phyloP scores from a whole-genome alignment of 2,113 vertebrate species.

The Bungarus multicinctus region DNA sequence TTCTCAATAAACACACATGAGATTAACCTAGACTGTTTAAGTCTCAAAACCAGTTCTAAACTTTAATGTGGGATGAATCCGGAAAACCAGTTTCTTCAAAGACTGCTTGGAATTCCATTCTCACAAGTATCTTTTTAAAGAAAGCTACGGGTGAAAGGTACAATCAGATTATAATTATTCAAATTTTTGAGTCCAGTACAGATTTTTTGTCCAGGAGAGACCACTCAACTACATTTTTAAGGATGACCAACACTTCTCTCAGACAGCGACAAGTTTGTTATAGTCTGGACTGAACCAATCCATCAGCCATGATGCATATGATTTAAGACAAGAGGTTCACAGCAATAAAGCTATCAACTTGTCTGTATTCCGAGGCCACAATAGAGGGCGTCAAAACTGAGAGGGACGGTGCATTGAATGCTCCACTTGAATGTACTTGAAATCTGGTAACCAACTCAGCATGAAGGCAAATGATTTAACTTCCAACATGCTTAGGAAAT shows the following conservation, averaged over 20 bases:
- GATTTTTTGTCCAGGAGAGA: background rate
- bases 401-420: background rate
- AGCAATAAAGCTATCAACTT: background rate
- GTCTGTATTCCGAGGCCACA: background rate
- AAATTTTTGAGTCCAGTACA: background rate
- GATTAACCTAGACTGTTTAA: background rate
- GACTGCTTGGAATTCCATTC: background rate
- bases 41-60: background rate
- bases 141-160: background rate
- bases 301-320: background rate
- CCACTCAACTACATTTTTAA: background rate
- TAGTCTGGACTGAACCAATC: background rate
- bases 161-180: background rate
- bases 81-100: background rate
- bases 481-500: background rate
- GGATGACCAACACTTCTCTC: background rate
- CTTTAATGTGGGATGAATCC: background rate
- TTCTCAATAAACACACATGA: background rate
- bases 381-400: background rate
- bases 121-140: background rate
- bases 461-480: background rate
- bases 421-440: background rate
- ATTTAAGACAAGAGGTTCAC: background rate
- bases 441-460: background rate
- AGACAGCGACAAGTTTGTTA: background rate